Evolutionary conservation across 2,888 invertebrate genomes (phyloP).

Genomic region (Melipona beecheii): DNA sequence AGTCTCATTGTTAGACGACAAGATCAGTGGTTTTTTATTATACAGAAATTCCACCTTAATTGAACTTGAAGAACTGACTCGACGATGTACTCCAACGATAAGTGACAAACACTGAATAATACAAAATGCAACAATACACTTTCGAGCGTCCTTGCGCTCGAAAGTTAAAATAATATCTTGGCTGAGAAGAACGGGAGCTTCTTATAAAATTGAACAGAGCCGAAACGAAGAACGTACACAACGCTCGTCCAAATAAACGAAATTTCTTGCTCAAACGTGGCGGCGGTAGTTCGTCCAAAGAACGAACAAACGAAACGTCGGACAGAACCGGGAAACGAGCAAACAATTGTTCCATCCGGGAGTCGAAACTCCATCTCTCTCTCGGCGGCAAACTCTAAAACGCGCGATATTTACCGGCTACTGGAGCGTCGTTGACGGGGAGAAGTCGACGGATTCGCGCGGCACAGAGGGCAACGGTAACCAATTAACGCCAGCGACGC

Average conservation of each 20-base stretch:
- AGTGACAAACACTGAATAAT: too few species aligned
- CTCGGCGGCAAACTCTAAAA: neutral
- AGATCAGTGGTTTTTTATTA: too few species aligned
- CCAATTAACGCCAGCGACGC: conserved; percentile 32
- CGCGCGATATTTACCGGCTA: conserved; percentile 20
- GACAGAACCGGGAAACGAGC: neutral
- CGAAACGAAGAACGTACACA: neutral
- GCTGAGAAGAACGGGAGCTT: too few species aligned
- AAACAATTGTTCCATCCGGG: conserved; percentile 13
- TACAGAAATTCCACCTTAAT: too few species aligned
- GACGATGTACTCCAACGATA: too few species aligned
- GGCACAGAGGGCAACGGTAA: neutral
- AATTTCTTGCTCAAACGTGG: neutral
- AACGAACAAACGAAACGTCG: neutral
- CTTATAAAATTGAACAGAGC: neutral
- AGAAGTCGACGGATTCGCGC: conserved; percentile 3
- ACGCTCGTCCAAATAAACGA: neutral
- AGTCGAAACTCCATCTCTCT: neutral
- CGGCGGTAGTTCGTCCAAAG: neutral
- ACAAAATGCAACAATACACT: too few species aligned
- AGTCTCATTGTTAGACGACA: too few species aligned
- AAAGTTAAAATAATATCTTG: neutral
- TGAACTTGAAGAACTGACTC: too few species aligned
- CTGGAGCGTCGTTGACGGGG: neutral
- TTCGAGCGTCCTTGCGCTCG: neutral